A percentile compares a stretch with the other conserved stretches of the same genome.
Evolutionary conservation across 2,113 vertebrate genomes (phyloP).

Genomic region (Mormoops blainvillei): DNA sequence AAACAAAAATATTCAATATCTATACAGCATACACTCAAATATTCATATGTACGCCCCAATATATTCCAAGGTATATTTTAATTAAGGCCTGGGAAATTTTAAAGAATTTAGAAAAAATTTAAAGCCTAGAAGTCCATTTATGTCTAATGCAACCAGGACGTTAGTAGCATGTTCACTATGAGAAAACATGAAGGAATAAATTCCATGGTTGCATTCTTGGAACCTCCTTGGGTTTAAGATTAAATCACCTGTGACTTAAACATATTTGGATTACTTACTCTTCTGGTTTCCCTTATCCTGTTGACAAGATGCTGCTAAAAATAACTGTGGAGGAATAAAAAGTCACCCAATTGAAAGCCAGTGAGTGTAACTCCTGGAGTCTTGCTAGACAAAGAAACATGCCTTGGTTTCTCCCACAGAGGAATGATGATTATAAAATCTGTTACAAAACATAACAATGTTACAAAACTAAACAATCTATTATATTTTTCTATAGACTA

Average conservation of each 20-base stretch:
- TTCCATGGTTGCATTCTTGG: background rate
- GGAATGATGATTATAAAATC: background rate
- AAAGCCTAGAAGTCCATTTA: background rate
- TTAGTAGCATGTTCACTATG: background rate
- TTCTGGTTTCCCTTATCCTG: background rate
- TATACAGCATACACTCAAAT: background rate
- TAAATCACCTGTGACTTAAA: background rate
- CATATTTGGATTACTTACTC: background rate
- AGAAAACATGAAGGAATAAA: background rate
- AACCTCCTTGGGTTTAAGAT: background rate
- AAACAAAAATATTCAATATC: background rate
- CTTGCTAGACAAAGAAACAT: background rate
- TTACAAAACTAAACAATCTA: background rate
- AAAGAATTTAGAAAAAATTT: background rate
- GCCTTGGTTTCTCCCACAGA: background rate
- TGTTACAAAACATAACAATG: background rate
- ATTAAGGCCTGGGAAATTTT: background rate
- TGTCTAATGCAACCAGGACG: background rate
- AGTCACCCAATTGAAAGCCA: background rate
- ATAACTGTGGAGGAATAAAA: background rate
- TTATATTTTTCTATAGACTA: background rate
- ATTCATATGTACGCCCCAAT: background rate
- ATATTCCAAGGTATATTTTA: background rate
- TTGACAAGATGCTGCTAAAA: background rate
- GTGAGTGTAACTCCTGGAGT: background rate